Conservation (phyloP, 92 coral and sea anemone species). For the Pocillopora meandrina region DNA sequence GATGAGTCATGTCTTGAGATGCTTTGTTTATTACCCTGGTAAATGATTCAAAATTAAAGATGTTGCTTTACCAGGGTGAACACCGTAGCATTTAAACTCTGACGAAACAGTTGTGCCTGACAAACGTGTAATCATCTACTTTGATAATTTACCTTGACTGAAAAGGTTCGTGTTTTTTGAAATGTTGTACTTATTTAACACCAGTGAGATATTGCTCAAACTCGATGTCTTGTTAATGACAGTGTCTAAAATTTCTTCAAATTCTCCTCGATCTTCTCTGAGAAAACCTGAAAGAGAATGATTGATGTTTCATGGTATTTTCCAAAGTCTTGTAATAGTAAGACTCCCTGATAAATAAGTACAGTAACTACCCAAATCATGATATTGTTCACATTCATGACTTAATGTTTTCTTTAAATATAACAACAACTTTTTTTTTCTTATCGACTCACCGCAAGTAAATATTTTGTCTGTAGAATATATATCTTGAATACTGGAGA, state of each 20-base stretch:
- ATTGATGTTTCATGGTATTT: not conserved
- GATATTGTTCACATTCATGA: no score
- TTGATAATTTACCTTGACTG: not conserved
- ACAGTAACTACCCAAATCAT: no score
- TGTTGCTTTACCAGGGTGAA: no score
- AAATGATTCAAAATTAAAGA: no score
- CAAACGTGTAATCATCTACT: not conserved
- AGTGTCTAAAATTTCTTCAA: not conserved
- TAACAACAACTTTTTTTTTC: not conserved
- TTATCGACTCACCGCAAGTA: conserved; percentile 1
- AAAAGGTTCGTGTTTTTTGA: not conserved
- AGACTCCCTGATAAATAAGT: no score
- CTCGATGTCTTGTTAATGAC: not conserved
- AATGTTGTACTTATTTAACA: not conserved
- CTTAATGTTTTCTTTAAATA: not conserved
- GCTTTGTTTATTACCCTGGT: no score
- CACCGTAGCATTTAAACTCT: no score
- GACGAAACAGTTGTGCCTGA: no score
- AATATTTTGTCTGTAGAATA: not conserved
- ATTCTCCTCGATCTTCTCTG: not conserved
- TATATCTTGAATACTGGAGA: not conserved
- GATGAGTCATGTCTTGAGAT: no score
- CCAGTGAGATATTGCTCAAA: not conserved
- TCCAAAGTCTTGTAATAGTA: no score
- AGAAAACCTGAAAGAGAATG: not conserved